Evolutionary conservation across 2,113 vertebrate genomes (phyloP).

Genomic region (Hippocampus zosterae): DNA sequence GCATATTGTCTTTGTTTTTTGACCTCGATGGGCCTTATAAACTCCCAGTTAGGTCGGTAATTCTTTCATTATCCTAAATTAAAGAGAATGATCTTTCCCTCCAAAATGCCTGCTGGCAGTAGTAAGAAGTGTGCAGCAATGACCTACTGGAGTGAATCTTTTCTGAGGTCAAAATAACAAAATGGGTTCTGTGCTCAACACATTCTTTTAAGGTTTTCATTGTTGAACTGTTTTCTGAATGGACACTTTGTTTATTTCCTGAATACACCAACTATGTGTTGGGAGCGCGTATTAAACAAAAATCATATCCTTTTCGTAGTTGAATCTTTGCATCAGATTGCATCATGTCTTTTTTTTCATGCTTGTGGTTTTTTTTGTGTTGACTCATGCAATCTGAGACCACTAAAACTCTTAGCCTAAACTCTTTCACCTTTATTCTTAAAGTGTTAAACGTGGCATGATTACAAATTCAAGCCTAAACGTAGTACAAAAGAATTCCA

Average conservation of each 20-base stretch:
- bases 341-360: neutral
- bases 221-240: neutral
- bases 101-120: neutral
- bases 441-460: neutral
- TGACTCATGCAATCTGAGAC: neutral
- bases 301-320: neutral
- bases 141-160: neutral
- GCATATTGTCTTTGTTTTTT: neutral
- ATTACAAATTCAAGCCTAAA: neutral
- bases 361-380: neutral
- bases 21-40: neutral
- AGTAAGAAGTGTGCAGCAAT: neutral
- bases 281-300: neutral
- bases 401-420: neutral
- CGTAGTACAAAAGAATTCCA: neutral
- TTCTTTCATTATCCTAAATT: conserved; percentile 1
- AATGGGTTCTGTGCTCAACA: neutral
- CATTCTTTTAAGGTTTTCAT: neutral
- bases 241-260: neutral
- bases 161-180: neutral
- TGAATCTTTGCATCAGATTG: neutral
- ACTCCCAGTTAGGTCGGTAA: neutral
- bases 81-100: neutral
- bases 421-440: neutral
- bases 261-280: neutral